Evolutionary conservation across 2,797 vertebrate species (phyloP).

Genomic region (Manis pentadactyla): DNA sequence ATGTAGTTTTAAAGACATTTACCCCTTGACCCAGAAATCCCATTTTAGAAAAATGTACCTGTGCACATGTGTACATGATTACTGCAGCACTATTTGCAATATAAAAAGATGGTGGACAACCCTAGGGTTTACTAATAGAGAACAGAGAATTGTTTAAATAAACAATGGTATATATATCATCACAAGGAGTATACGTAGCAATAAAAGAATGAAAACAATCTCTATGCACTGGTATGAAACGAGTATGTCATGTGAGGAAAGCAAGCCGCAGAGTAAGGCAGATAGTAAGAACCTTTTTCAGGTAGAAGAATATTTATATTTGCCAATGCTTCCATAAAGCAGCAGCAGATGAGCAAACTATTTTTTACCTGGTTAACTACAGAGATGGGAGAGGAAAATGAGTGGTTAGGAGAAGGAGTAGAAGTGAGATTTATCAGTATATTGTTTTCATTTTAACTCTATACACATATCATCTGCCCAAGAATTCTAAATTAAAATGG

Average conservation of each 20-base stretch:
- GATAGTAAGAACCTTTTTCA: background rate
- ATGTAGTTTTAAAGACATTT: background rate
- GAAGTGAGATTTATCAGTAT: background rate
- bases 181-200: background rate
- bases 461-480: background rate
- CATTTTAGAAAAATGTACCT: background rate
- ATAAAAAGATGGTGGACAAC: background rate
- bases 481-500: background rate
- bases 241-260: background rate
- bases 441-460: background rate
- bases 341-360: background rate
- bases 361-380: background rate
- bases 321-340: constrained; percentile 3
- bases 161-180: background rate
- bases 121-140: background rate
- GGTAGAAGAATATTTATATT: background rate
- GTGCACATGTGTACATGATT: background rate
- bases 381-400: background rate
- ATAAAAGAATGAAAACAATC: background rate
- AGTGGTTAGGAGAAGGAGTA: background rate
- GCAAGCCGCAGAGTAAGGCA: rapidly evolving
- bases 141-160: background rate
- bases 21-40: background rate
- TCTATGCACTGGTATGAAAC: background rate
- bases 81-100: background rate